Evolutionary conservation across 2,113 vertebrate species (phyloP), one percentile per base, ranked within the genome.

Genomic region (Oryzias curvinotus): DNA sequence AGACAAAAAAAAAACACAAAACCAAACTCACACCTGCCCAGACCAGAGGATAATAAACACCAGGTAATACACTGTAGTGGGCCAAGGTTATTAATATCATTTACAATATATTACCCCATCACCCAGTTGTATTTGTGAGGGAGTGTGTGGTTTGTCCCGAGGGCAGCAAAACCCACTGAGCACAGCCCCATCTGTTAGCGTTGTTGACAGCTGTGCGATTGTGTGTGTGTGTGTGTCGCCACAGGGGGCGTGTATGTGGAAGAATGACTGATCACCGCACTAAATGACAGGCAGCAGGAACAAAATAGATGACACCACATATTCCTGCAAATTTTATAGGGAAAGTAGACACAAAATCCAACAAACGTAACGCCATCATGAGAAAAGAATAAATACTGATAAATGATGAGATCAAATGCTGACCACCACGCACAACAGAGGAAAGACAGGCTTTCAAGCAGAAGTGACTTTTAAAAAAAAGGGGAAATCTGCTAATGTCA

Each of bases 101-200:
- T 89, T 85, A 84, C 71, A 87, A 81, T 72, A 52, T 45, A 83
- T 84, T 74, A 75, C 71, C 75, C 71, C 71, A 73, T 75, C 73
- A 79, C 61, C 81, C 82, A 76, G 81, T 78, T 60, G 61, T 41
- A 67, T 67, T 56, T 57, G 26, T 28, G 18, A 73, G 59, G 0
- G 55, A 17, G 69, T 62, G 54, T 74, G 44, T 23, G 65, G 61
- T 78, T 53, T 51, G 14, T 73, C 69, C 70, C 63, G 55, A 42
- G 80, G 74, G 78, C 44, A 19, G 25, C 21, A 49, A 62, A 73
- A 65, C 52, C 57, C 62, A 75, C 45, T 52, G 51, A 61, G 75
- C 7, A 57, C 52, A 55, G 48, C 65, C 82, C 74, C 83, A 90
- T 91, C 87, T 88, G 85, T 90, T 80, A 81, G 68, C 18, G 52